Percentiles rank a stretch among this genome's conserved stretches.
Conservation (phyloP, 2,888 invertebrate genomes). For the Drosophila limbata region DNA sequence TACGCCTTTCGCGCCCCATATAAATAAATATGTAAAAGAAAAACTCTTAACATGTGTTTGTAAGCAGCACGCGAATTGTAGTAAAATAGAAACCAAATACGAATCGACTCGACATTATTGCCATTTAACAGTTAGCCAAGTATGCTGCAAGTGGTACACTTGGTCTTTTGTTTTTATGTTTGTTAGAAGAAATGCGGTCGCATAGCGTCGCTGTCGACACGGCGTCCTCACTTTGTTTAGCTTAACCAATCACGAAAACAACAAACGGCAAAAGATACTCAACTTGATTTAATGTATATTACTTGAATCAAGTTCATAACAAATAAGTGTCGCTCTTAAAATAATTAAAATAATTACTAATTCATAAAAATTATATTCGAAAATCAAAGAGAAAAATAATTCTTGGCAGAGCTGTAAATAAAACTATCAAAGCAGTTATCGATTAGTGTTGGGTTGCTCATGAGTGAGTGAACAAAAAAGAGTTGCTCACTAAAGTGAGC, state of each 20-base stretch:
- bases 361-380: constrained; percentile 30
- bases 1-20: too few species aligned
- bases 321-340: constrained; percentile 21
- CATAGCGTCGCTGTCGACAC: constrained; percentile 65
- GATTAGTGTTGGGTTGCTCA: constrained; percentile 3
- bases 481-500: too few species aligned
- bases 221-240: constrained; percentile 56
- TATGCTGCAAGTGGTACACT: constrained; percentile 24
- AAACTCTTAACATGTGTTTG: too few species aligned
- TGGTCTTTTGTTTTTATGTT: constrained; percentile 47
- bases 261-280: background rate
- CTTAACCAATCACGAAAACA: constrained; percentile 26
- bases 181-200: constrained; percentile 50
- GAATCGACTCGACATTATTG: too few species aligned
- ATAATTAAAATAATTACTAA: constrained; percentile 32
- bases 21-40: too few species aligned
- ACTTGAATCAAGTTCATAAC: constrained; percentile 4
- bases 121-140: too few species aligned
- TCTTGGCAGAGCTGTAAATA: background rate
- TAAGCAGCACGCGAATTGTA: too few species aligned
- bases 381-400: constrained; percentile 51
- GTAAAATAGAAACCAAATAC: too few species aligned
- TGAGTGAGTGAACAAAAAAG: too few species aligned
- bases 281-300: background rate
- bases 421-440: too few species aligned